Conservation (phyloP, 2,113 vertebrate genomes). For the Indicator maculatus region DNA sequence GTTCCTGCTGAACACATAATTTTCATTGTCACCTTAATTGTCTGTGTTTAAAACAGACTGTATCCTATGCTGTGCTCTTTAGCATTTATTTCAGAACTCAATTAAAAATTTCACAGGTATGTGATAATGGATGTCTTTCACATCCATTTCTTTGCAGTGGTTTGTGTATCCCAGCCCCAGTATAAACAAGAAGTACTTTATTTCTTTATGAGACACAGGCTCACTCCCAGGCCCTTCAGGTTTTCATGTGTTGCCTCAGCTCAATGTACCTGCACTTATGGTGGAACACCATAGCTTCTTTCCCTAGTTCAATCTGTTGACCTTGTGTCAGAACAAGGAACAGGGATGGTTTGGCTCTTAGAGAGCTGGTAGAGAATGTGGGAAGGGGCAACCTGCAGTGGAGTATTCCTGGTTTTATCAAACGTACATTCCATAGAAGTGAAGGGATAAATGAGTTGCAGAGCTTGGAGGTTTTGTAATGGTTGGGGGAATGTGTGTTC, state of each 20-base stretch:
- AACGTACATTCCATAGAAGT: neutral
- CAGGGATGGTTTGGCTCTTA: neutral
- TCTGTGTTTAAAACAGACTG: neutral
- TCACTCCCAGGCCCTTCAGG: neutral
- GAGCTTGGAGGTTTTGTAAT: neutral
- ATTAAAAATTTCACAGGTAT: neutral
- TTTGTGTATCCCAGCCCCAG: neutral
- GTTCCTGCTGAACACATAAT: neutral
- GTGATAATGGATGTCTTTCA: neutral
- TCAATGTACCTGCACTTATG: accelerated
- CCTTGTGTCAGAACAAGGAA: neutral
- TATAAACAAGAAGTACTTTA: neutral
- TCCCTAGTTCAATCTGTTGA: neutral
- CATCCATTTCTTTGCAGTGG: neutral
- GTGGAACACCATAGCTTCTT: neutral
- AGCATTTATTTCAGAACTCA: neutral
- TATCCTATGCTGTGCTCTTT: neutral
- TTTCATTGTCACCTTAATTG: neutral
- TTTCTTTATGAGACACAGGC: neutral
- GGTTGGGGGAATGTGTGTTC: neutral
- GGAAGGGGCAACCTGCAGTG: neutral
- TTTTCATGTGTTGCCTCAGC: neutral
- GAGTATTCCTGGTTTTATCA: neutral
- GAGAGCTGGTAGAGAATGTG: neutral
- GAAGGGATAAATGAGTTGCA: neutral